Percentiles rank a stretch among this genome's conserved stretches.
These are phyloP conservation scores for Melanerpes aurifrons DNA, from an alignment of 2,113 vertebrate genomes.

Conservation along the genomic window DNA sequence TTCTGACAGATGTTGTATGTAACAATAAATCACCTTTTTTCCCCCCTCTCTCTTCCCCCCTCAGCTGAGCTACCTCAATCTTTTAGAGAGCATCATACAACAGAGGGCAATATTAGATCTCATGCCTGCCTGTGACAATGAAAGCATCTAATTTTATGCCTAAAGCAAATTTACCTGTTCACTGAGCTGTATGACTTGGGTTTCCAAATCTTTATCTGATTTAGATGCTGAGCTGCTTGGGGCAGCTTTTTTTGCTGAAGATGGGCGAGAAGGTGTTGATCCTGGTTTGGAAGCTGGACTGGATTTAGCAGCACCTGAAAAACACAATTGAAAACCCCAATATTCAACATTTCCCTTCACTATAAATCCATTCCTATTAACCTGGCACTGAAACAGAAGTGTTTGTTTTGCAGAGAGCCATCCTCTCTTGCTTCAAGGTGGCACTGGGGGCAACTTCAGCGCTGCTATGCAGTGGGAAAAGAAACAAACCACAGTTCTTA, in stretches of 20 bases:
- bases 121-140: neutral
- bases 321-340: conserved; percentile 1
- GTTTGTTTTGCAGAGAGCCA: neutral
- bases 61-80: neutral
- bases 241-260: conserved; percentile 94
- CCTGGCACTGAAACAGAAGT: neutral
- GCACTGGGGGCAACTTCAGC: neutral
- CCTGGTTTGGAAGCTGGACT: conserved; percentile 91
- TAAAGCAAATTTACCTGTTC: conserved; percentile 85
- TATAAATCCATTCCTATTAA: neutral
- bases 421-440: neutral
- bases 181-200: conserved; percentile 94
- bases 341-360: neutral
- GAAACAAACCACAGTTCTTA: neutral
- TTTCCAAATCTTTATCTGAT: conserved; percentile 97
- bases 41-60: neutral
- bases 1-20: neutral
- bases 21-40: neutral
- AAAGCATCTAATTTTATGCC: neutral
- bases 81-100: neutral
- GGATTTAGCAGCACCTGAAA: conserved; percentile 90
- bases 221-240: conserved; percentile 83
- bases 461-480: neutral
- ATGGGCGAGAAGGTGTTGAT: conserved; percentile 93
- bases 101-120: conserved; percentile 1